Base-by-base conservation (phyloP, 2,797 vertebrate species). In the Ceyx erithaca region DNA sequence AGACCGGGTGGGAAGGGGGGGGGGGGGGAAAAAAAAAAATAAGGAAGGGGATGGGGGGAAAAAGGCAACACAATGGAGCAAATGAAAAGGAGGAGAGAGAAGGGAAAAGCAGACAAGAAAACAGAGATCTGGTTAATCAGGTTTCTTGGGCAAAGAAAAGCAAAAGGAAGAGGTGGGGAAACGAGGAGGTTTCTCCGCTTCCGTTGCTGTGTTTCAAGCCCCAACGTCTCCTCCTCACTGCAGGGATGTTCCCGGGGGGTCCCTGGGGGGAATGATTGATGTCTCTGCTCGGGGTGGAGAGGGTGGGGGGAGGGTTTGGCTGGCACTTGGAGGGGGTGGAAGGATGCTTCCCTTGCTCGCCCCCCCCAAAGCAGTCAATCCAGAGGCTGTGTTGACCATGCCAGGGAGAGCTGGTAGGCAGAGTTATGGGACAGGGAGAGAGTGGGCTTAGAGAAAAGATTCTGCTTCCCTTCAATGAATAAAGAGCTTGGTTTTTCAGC, bases 81-180 rank as follows among this genome's bases (percentile, higher is more conserved):
- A 94, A 90, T 71, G 55, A 93, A 94, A 78, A 78, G 92, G 40
- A 94, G 93, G 45, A 94, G 92, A 95, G 95, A 91, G 95, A 90
- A 86, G 90, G 82, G 93, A 68, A 94, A 94, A 95, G 96, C 96
- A 97, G 96, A 98, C 95, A 97, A 97, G 97, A 98, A 97, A 98
- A 98, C 98, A 99, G 98, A 98, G 98, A 98, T 98, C 98, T 97
- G 94, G 98, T 99, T 99, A 99, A 98, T 98, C 97, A 98, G 98
- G 98, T 98, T 98, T 98, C 98, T 96, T 64, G 54, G 79, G 97
- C 95, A 96, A 76, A 95, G 37, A 87, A 85, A 96, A 97, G 97
- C 98, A 96, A 96, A 97, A 97, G 33, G 33, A 69, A 55, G 81
- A 87, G 94, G 87, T 30, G 85, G 81, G 68, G 41, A 14, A 78